A percentile compares a stretch with the other conserved stretches of the same genome.
phyloP scores from a whole-genome alignment of 2,797 vertebrate species.

The Cirrhinus mrigala region DNA sequence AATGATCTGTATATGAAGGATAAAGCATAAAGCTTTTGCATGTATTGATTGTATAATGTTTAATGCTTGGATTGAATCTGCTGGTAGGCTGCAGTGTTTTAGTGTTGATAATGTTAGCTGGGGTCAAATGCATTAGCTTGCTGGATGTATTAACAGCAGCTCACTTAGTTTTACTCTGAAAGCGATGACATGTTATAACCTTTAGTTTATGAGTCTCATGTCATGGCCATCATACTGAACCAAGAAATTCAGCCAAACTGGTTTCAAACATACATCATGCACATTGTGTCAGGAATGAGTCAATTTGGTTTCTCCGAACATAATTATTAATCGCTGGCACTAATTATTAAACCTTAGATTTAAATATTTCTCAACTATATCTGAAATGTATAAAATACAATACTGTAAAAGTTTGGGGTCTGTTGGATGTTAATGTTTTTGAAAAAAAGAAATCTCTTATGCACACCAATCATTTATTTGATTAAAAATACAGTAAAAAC shows the following conservation, averaged over 20 bases:
- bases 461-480: too few relatives aligned
- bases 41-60: not conserved
- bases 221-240: not conserved
- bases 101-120: not conserved
- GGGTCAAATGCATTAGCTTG: not conserved
- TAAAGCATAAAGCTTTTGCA: not conserved
- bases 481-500: not conserved
- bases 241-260: not conserved
- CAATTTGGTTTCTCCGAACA: not conserved
- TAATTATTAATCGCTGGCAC: not conserved
- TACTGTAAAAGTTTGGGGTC: not conserved
- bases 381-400: not conserved
- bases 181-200: not conserved
- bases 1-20: not conserved
- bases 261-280: not conserved
- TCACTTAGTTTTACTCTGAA: slow-evolving; percentile 15
- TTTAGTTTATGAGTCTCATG: not conserved
- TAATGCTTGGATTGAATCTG: not conserved
- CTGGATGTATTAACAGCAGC: not conserved
- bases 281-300: not conserved
- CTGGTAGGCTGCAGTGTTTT: not conserved
- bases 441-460: too few relatives aligned
- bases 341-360: not conserved
- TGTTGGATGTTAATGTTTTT: too few relatives aligned
- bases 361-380: not conserved